Conservation (phyloP, 2,113 vertebrate genomes). For the Phalacrocorax brasilianus region DNA sequence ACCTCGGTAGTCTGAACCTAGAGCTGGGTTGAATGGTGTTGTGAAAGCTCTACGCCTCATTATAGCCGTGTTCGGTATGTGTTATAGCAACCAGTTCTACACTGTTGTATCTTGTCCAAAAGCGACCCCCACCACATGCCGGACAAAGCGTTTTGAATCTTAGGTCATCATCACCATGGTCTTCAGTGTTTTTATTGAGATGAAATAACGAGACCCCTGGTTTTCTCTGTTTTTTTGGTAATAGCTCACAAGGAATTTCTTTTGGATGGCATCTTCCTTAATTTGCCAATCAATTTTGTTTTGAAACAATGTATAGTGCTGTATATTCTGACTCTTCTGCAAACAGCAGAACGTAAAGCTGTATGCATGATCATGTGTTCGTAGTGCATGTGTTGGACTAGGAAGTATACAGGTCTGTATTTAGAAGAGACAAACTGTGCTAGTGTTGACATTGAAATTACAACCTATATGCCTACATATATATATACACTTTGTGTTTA, state of each 20-base stretch:
- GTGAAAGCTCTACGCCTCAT: conserved; percentile 1
- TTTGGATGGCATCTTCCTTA: conserved; percentile 62
- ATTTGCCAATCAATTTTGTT: conserved; percentile 58
- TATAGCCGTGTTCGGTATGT: conserved; percentile 27
- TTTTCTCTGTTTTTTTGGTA: conserved; percentile 66
- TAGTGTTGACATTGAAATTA: conserved; percentile 76
- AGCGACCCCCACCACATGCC: neutral
- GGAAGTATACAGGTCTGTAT: conserved; percentile 70
- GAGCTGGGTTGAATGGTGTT: neutral
- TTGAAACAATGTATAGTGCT: conserved; percentile 76
- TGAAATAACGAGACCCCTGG: conserved; percentile 47
- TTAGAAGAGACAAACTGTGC: conserved; percentile 76
- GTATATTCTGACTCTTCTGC: conserved; percentile 80
- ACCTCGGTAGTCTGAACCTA: conserved; percentile 78
- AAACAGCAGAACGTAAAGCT: conserved; percentile 72
- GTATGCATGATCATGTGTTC: conserved; percentile 78
- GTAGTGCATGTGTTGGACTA: conserved; percentile 78
- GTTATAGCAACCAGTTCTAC: conserved; percentile 29
- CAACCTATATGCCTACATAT: conserved; percentile 70
- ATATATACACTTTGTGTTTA: conserved; percentile 72
- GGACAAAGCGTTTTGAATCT: conserved; percentile 48
- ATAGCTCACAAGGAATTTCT: conserved; percentile 43
- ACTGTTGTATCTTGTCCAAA: conserved; percentile 31
- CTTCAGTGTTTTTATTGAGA: conserved; percentile 84
- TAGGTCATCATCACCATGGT: conserved; percentile 72